These are phyloP conservation scores for Chouioia cunea DNA, from an alignment of 2,888 invertebrate genomes.

Conservation along the genomic window DNA sequence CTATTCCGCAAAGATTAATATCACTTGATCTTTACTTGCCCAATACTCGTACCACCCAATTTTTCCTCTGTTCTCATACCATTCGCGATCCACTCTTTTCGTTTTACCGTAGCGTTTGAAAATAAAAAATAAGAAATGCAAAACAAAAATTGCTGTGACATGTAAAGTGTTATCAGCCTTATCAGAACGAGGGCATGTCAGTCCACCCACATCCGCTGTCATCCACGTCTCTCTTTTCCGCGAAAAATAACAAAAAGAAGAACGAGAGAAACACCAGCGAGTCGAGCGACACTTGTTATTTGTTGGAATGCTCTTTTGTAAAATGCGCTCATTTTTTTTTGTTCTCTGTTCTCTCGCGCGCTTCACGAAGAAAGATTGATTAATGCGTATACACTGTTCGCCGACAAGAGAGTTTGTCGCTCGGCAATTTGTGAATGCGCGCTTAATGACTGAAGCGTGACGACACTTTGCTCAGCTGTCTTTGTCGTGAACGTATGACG, in stretches of 20 bases:
- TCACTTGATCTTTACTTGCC: no score
- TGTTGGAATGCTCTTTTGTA: slow-evolving; percentile 4
- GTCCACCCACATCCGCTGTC: no score
- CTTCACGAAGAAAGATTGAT: slow-evolving; percentile 24
- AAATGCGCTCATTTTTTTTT: slow-evolving; percentile 2
- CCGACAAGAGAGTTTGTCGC: slow-evolving; percentile 33
- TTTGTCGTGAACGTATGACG: slow-evolving; percentile 2
- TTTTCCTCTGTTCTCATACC: no score
- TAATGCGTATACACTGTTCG: slow-evolving; percentile 28
- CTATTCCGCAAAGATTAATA: no score
- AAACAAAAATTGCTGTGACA: no score
- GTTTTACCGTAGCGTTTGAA: no score
- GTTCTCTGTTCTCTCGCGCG: neutral
- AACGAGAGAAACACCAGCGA: slow-evolving; percentile 1
- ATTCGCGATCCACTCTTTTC: no score
- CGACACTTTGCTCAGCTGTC: slow-evolving; percentile 33
- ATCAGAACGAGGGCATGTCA: no score
- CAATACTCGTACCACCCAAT: no score
- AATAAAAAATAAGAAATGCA: no score
- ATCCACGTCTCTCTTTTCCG: neutral
- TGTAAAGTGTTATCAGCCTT: no score
- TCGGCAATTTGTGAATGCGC: slow-evolving; percentile 33
- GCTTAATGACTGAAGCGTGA: slow-evolving; percentile 25
- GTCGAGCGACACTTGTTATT: slow-evolving; percentile 24
- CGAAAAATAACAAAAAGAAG: neutral